Percentiles rank a stretch among this genome's conserved stretches.
Evolutionary conservation across 2,113 vertebrate species (phyloP).

Genomic region (Diphyllodes magnificus): DNA sequence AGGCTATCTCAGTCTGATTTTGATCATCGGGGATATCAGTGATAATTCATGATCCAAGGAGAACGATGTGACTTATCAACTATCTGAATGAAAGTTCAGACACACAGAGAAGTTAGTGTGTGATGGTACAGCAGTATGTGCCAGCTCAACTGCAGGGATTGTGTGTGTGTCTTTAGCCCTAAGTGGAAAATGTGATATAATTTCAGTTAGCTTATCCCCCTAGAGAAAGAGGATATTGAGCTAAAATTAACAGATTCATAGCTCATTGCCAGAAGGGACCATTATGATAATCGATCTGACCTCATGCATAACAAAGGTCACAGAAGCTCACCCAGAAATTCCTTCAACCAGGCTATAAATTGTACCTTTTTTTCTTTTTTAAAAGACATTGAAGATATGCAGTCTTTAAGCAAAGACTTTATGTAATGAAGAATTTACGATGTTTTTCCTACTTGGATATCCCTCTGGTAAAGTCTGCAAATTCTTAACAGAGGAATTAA

Average conservation of each 20-base stretch:
- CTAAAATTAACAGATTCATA: constrained; percentile 59
- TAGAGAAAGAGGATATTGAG: constrained; percentile 58
- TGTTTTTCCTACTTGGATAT: not conserved
- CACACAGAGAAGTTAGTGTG: not conserved
- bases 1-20: not conserved
- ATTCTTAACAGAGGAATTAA: not conserved
- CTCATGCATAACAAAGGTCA: constrained; percentile 34
- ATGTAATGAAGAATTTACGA: not conserved
- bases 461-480: not conserved
- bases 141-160: not conserved
- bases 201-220: not conserved
- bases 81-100: not conserved
- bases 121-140: not conserved
- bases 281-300: constrained; percentile 61
- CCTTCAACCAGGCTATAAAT: not conserved
- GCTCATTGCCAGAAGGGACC: constrained; percentile 39
- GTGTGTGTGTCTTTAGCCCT: not conserved
- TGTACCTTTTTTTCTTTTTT: not conserved
- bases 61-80: not conserved
- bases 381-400: not conserved
- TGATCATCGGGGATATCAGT: not conserved
- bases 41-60: not conserved
- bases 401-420: not conserved
- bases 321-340: constrained; percentile 19
- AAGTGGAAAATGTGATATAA: constrained; percentile 58